Percentiles rank a stretch among this genome's conserved stretches.
Evolutionary conservation across 2,797 vertebrate genomes (phyloP).

Genomic region (Sebastes nivosus): DNA sequence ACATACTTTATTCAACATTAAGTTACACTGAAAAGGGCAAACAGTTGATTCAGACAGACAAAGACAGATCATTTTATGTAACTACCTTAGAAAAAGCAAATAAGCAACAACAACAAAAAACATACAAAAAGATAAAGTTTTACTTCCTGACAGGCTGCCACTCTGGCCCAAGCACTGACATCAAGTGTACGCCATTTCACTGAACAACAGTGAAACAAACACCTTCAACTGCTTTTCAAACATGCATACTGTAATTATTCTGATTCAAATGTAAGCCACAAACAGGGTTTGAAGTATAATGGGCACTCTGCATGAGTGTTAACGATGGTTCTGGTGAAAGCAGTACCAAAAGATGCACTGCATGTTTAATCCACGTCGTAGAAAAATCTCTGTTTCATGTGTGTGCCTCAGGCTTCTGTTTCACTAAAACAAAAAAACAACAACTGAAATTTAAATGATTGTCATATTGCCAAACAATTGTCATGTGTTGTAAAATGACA

Average conservation of each 20-base stretch:
- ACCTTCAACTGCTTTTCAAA: not conserved
- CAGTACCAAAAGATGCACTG: not conserved
- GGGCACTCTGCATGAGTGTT: not conserved
- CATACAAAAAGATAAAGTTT: not conserved
- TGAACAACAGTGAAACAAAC: not conserved
- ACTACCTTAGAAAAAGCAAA: conserved; percentile 29
- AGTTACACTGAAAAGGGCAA: conserved; percentile 3
- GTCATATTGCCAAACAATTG: not conserved
- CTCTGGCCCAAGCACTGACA: not conserved
- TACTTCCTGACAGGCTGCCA: not conserved
- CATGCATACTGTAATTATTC: not conserved
- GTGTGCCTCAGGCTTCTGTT: not conserved
- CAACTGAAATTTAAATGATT: conserved; percentile 1
- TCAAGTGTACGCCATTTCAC: not conserved
- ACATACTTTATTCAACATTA: conserved; percentile 39
- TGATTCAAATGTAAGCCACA: conserved; percentile 22
- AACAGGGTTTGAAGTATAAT: not conserved
- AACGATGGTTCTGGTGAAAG: not conserved
- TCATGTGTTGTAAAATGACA: conserved; percentile 9
- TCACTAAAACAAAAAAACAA: not conserved
- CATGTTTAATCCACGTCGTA: not conserved
- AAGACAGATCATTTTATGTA: not conserved
- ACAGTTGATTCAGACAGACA: not conserved
- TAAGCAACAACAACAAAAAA: not conserved
- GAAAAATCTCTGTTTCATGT: not conserved